Evolutionary conservation across 2,888 invertebrate species (phyloP).

Genomic region (Criorhina ranunculi): DNA sequence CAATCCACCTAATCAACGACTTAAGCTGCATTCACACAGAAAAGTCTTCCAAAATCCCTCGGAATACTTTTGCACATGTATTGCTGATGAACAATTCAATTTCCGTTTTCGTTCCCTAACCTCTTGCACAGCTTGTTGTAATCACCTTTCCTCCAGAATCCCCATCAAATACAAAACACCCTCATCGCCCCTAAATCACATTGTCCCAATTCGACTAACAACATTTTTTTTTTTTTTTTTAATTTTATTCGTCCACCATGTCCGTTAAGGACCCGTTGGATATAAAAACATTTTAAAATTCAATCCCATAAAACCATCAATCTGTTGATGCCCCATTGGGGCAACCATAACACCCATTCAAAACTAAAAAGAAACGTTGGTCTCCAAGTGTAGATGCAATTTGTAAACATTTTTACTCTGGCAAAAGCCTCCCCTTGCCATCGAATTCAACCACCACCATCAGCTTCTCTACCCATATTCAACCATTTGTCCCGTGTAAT

Average conservation of each 20-base stretch:
- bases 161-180: too few species aligned
- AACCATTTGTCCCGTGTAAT: slow-evolving; percentile 35
- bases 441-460: too few species aligned
- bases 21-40: too few species aligned
- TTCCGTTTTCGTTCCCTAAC: neutral
- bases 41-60: too few species aligned
- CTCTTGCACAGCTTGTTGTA: slow-evolving; percentile 12
- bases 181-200: too few species aligned
- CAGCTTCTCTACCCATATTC: neutral
- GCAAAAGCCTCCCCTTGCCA: neutral
- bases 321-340: slow-evolving; percentile 67
- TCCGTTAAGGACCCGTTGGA: slow-evolving; percentile 51
- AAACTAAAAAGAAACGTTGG: slow-evolving; percentile 39
- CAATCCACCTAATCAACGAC: too few species aligned
- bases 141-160: slow-evolving; percentile 3
- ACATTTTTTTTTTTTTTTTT: slow-evolving; percentile 13
- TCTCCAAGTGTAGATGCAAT: slow-evolving; percentile 67
- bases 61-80: neutral
- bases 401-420: slow-evolving; percentile 69
- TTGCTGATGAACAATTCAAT: neutral
- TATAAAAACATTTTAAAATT: slow-evolving; percentile 72
- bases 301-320: slow-evolving; percentile 72
- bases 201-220: slow-evolving; percentile 43
- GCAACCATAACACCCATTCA: slow-evolving; percentile 58
- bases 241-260: neutral